Conservation (phyloP, 2,797 vertebrate genomes). For the Amniataba percoides region DNA sequence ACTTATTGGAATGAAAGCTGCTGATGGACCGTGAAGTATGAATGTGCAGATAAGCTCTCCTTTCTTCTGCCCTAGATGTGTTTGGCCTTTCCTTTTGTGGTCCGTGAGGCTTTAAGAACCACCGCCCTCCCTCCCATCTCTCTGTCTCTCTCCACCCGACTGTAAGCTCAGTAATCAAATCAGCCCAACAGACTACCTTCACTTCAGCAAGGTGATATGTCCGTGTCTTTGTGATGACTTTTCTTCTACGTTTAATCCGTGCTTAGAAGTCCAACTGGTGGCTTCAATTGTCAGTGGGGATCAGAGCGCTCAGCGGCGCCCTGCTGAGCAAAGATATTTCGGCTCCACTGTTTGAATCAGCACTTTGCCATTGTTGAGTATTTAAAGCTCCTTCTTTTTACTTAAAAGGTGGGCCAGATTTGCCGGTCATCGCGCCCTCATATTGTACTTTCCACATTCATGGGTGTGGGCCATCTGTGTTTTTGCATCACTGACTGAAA, state of each 20-base stretch:
- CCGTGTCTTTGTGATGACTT: conserved; percentile 54
- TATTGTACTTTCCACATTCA: conserved; percentile 2
- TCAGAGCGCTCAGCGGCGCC: conserved; percentile 54
- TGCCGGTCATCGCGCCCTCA: background rate
- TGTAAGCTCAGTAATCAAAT: conserved; percentile 51
- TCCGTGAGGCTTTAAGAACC: conserved; percentile 28
- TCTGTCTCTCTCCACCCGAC: background rate
- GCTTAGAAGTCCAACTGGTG: conserved; percentile 51
- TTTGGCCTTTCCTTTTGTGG: conserved; percentile 41
- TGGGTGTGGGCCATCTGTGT: conserved; percentile 13
- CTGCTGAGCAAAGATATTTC: conserved; percentile 63
- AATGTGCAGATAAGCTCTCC: conserved; percentile 47
- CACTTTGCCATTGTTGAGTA: conserved; percentile 65
- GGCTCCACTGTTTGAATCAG: conserved; percentile 67
- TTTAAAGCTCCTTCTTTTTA: conserved; percentile 37
- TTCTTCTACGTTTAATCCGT: conserved; percentile 60
- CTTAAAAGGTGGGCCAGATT: conserved; percentile 24
- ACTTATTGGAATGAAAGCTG: conserved; percentile 70
- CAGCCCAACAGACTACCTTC: conserved; percentile 45
- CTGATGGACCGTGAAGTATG: conserved; percentile 63
- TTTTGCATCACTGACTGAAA: conserved; percentile 36
- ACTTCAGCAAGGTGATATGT: conserved; percentile 51
- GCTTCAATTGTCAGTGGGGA: conserved; percentile 57
- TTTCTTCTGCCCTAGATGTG: conserved; percentile 53
- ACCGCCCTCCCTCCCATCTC: background rate